phyloP scores from a whole-genome alignment of 1,140 invertebrate species.

The Panagrolaimus sp. region DNA sequence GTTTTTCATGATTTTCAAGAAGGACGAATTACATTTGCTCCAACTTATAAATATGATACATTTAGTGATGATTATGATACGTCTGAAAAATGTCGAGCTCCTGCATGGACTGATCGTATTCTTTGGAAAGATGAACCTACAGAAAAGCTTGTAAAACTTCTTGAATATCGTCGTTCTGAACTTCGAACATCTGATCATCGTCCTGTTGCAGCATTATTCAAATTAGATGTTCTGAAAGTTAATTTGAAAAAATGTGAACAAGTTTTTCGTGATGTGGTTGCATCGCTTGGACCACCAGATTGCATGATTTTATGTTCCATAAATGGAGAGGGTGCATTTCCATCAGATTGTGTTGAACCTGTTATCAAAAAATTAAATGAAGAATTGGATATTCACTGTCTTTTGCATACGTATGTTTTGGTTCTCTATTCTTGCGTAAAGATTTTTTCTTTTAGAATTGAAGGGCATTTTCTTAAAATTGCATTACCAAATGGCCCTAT shows the following conservation, averaged over 20 bases:
- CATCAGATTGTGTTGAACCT: neutral
- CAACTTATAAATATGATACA: conserved; percentile 97
- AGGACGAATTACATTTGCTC: conserved; percentile 82
- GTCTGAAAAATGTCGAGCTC: conserved; percentile 81
- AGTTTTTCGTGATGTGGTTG: conserved; percentile 40
- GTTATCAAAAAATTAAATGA: conserved; percentile 20
- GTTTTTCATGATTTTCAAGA: conserved; percentile 91
- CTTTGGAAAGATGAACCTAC: conserved; percentile 73
- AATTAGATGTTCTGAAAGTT: conserved; percentile 33
- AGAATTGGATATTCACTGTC: conserved; percentile 15
- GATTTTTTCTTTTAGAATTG: conserved; percentile 38
- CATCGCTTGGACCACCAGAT: conserved; percentile 20
- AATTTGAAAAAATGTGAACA: conserved; percentile 36
- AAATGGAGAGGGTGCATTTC: conserved; percentile 32
- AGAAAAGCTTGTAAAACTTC: conserved; percentile 59
- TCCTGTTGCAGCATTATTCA: conserved; percentile 50
- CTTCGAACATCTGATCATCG: conserved; percentile 93
- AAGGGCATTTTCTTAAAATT: conserved; percentile 39
- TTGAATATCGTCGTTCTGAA: conserved; percentile 74
- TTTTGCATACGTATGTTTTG: conserved; percentile 8
- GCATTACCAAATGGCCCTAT: conserved; percentile 45
- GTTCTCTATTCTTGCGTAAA: neutral
- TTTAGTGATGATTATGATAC: conserved; percentile 99
- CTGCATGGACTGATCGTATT: conserved; percentile 94
- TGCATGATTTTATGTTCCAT: conserved; percentile 12